Evolutionary conservation across 2,113 vertebrate genomes (phyloP), one percentile per base, ranked within the genome.

Genomic region (Leucosticte australis): DNA sequence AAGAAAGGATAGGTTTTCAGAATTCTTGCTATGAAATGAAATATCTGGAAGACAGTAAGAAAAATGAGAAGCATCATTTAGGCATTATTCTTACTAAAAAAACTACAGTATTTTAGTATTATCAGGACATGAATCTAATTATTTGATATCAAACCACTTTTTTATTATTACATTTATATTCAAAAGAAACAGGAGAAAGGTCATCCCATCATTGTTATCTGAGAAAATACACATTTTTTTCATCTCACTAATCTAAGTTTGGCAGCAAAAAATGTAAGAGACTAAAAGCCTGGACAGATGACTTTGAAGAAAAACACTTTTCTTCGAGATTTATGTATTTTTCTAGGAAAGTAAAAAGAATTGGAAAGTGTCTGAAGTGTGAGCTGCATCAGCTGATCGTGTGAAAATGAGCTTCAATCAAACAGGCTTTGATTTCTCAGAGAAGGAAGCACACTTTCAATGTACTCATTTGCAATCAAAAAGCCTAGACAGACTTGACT

Each of bases 321-420:
- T 63, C 55, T 88, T 55, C 0, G 2, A 30, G 37, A 71, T 86
- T 64, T 83, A 49, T 76, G 42, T 53, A 37, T 75, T 80, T 89
- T 91, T 70, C 16, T 76, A 59, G 68, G 49, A 88, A 83, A 70
- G 27, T 41, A 35, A 83, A 59, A 95, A 17, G 55, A 73, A 59
- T 77, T 78, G 64, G 30, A 71, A 79, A 83, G 83, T 59, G 42
- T 55, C 71, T 86, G 0, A 88, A 76, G 80, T 95, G 93, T 88
- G 83, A 96, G 49, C 44, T 92, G 30, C 33, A 83, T 83, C 90
- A 68, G 55, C 73, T 89, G 88, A 94, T 71, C 42, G 27, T 94
- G 88, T 90, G 83, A 96, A 94, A 96, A 95, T 92, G 86, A 94
- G 44, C 78, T 82, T 92, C 96, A 96, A 92, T 81, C 93, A 96